phyloP scores from a whole-genome alignment of 2,113 vertebrate genomes.

The Rhinolophus ferrumequinum region DNA sequence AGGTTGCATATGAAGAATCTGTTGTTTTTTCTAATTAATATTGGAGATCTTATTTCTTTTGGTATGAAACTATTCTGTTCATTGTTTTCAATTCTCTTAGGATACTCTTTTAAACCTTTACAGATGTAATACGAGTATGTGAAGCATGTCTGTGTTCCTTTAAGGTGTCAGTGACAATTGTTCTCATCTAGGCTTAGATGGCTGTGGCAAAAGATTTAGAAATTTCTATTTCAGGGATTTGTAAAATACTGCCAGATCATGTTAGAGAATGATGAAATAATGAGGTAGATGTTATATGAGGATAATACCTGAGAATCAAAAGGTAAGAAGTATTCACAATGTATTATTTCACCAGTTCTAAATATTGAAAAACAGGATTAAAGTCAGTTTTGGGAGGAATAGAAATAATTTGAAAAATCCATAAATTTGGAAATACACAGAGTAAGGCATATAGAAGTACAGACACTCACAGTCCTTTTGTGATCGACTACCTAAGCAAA shows the following conservation, averaged over 20 bases:
- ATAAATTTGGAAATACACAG: neutral
- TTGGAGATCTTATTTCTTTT: neutral
- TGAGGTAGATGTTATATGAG: conserved; percentile 31
- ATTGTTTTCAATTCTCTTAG: neutral
- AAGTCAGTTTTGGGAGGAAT: neutral
- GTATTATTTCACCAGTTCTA: neutral
- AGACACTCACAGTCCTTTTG: neutral
- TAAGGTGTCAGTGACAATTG: neutral
- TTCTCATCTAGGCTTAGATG: conserved; percentile 15
- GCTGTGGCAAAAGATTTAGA: neutral
- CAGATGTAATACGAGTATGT: neutral
- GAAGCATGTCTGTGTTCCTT: neutral
- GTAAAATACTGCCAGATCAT: neutral
- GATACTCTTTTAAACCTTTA: neutral
- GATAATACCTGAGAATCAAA: conserved; percentile 50
- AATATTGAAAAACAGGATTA: conserved; percentile 33
- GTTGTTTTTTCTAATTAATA: neutral
- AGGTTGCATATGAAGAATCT: neutral
- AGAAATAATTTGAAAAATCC: neutral
- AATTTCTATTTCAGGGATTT: conserved; percentile 50
- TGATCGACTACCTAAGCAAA: neutral
- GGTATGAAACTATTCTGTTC: neutral
- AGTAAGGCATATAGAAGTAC: neutral
- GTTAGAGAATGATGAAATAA: neutral
- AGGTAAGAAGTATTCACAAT: neutral